Evolutionary conservation across 2,888 invertebrate species (phyloP).

Genomic region (Tethea ocularis): DNA sequence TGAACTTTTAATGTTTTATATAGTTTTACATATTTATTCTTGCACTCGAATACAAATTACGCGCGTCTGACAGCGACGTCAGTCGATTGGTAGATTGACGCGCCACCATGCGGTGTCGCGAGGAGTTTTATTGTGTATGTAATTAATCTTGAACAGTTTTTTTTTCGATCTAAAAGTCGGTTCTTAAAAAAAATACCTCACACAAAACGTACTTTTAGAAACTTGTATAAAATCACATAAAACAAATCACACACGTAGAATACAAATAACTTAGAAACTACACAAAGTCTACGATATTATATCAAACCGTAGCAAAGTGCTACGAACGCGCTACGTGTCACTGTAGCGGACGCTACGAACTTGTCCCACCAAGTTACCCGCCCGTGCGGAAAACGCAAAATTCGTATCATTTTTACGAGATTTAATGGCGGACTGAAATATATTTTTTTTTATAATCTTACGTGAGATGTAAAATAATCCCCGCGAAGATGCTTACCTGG

Average conservation of each 20-base stretch:
- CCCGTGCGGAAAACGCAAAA: background rate
- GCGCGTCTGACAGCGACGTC: too few relatives aligned
- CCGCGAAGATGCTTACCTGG: background rate
- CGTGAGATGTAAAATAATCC: background rate
- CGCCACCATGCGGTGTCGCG: too few relatives aligned
- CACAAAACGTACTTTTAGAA: background rate
- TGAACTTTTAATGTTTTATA: too few relatives aligned
- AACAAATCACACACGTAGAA: background rate
- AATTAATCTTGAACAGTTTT: too few relatives aligned
- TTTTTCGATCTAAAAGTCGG: too few relatives aligned
- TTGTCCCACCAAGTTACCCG: background rate
- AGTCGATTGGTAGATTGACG: too few relatives aligned
- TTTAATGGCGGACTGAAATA: background rate
- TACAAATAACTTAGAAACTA: background rate
- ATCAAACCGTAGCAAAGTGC: slow-evolving; percentile 2
- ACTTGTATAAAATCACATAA: background rate
- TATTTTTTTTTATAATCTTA: slow-evolving; percentile 3
- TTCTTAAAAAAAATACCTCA: too few relatives aligned
- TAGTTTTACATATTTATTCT: too few relatives aligned
- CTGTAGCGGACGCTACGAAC: slow-evolving; percentile 1
- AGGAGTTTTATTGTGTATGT: too few relatives aligned
- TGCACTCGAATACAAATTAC: too few relatives aligned
- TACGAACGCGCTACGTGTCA: background rate
- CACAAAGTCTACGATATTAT: background rate
- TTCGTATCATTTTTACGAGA: background rate